Evolutionary conservation across 2,113 vertebrate species (phyloP).

Genomic region (Falco punctatus): DNA sequence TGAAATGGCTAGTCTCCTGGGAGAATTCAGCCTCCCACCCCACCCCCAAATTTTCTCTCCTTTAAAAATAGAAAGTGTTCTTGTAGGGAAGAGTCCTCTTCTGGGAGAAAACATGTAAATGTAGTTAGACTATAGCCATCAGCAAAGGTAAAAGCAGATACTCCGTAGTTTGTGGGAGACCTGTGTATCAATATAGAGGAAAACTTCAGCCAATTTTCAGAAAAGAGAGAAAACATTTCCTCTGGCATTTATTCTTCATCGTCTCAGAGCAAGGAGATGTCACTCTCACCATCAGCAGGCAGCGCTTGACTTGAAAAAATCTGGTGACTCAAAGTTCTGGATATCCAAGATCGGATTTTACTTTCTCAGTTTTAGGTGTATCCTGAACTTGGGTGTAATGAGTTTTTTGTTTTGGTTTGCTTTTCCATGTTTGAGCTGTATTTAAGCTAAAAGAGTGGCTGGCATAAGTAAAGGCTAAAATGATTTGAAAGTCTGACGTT

Average conservation of each 20-base stretch:
- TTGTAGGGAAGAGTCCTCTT: neutral
- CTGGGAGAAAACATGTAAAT: neutral
- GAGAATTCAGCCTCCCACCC: neutral
- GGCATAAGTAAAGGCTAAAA: neutral
- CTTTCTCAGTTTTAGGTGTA: neutral
- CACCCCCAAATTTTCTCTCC: neutral
- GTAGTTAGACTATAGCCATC: neutral
- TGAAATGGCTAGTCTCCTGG: neutral
- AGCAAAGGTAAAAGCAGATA: neutral
- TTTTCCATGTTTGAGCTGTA: neutral
- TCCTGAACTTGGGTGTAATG: neutral
- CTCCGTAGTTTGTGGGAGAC: neutral
- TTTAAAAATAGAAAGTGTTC: conserved; percentile 45
- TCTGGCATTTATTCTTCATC: neutral
- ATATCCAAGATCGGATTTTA: neutral
- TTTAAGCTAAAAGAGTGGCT: neutral
- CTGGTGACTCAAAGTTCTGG: neutral
- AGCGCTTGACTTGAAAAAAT: neutral
- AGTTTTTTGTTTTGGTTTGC: neutral
- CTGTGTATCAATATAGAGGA: neutral
- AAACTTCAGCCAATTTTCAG: neutral
- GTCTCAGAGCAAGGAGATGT: neutral
- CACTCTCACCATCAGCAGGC: neutral
- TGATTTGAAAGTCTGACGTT: neutral
- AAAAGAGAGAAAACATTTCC: neutral